Conservation (phyloP, 2,888 invertebrate species). For the Hydropsyche betteni region DNA sequence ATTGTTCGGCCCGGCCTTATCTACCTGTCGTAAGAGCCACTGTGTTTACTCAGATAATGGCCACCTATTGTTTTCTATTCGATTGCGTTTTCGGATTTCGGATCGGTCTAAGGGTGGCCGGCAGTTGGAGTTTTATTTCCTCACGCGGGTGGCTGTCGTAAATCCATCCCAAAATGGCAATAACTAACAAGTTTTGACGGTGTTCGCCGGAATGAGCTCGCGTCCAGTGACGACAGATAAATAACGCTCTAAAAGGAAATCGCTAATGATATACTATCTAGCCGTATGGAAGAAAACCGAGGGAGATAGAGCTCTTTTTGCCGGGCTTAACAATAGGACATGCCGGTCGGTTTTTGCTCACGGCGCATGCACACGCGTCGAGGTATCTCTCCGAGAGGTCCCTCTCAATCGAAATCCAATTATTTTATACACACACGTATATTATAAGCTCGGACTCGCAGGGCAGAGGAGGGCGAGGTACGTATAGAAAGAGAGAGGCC, state of each 20-base stretch:
- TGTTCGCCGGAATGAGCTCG: slow-evolving; percentile 44
- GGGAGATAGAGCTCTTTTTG: slow-evolving; percentile 6
- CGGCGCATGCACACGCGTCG: slow-evolving; percentile 51
- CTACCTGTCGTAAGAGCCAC: slow-evolving; percentile 30
- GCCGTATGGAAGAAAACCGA: slow-evolving; percentile 22
- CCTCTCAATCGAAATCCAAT: slow-evolving; percentile 66
- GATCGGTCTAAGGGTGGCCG: not conserved
- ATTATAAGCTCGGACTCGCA: too few species aligned
- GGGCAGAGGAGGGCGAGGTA: not conserved
- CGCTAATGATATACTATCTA: slow-evolving; percentile 62
- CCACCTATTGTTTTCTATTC: not conserved
- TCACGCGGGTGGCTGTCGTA: slow-evolving; percentile 18
- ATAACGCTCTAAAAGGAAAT: slow-evolving; percentile 61
- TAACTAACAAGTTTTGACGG: slow-evolving; percentile 45
- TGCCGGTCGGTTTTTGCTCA: slow-evolving; percentile 35
- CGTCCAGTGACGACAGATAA: slow-evolving; percentile 63
- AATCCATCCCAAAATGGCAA: slow-evolving; percentile 45
- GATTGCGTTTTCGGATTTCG: not conserved
- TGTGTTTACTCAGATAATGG: slow-evolving; percentile 15
- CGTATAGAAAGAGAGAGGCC: slow-evolving; percentile 25
- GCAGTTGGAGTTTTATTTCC: not conserved
- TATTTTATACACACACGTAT: slow-evolving; percentile 63
- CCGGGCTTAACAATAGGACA: slow-evolving; percentile 34
- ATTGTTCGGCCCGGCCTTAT: slow-evolving; percentile 42
- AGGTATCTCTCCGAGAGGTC: slow-evolving; percentile 53